Conservation (phyloP, 1,140 invertebrate species). For the Melipona quadrifasciata region DNA sequence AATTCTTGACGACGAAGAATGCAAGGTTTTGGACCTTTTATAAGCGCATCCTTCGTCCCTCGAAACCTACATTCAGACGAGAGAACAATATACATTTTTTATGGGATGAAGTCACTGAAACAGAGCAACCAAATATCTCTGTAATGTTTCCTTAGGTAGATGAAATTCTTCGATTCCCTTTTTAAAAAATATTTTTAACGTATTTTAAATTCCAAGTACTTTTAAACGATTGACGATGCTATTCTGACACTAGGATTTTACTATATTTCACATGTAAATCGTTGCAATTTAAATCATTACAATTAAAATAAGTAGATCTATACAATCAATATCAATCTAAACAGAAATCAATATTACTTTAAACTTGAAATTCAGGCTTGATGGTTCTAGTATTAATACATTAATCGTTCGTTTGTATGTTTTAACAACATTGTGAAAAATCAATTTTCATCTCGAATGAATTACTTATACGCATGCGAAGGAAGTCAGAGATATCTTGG, state of each 20-base stretch:
- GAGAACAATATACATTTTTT: conserved; percentile 61
- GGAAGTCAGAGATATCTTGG: not conserved
- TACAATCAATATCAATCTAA: no score
- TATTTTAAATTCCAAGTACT: not conserved
- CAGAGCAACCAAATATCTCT: not conserved
- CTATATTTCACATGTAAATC: no score
- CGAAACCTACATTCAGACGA: conserved; percentile 37
- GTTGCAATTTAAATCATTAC: no score
- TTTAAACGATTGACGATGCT: not conserved
- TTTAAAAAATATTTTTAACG: not conserved
- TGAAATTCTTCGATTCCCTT: not conserved
- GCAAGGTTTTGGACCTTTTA: not conserved
- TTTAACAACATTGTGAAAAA: not conserved
- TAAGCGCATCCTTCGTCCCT: conserved; percentile 25
- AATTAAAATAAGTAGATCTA: no score
- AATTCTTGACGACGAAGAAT: not conserved
- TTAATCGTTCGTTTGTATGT: not conserved
- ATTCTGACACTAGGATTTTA: no score
- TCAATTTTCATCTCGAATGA: not conserved
- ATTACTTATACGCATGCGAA: not conserved
- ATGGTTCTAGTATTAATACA: no score
- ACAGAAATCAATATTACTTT: no score
- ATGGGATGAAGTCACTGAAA: conserved; percentile 12
- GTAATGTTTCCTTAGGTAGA: not conserved
- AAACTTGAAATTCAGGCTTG: no score